phyloP scores from a whole-genome alignment of 2,113 vertebrate genomes.

The Okapia johnstoni region DNA sequence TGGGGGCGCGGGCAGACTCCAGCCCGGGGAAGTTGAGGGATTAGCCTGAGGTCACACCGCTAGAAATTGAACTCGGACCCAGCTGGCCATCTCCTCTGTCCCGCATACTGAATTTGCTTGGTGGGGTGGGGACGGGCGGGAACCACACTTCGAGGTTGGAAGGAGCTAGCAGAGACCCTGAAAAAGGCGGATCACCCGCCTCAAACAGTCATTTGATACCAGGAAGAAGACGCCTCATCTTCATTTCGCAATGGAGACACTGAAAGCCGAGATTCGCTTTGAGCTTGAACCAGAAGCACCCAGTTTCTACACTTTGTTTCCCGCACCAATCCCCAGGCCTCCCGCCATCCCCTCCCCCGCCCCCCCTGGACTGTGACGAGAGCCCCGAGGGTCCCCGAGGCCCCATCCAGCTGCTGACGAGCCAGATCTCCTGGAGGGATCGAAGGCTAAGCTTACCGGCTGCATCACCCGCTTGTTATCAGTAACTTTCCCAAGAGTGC shows the following conservation, averaged over 20 bases:
- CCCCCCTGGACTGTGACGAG: background rate
- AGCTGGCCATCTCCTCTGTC: background rate
- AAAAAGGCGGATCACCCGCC: background rate
- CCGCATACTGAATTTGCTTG: background rate
- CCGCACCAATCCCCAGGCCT: background rate
- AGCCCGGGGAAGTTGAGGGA: background rate
- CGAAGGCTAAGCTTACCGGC: background rate
- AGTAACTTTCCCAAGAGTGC: conserved; percentile 32
- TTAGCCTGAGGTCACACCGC: background rate
- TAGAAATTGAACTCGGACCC: background rate
- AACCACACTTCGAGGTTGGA: background rate
- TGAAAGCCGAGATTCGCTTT: background rate
- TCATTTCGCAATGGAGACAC: background rate
- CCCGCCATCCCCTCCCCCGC: background rate
- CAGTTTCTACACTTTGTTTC: background rate
- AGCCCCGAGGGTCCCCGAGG: background rate
- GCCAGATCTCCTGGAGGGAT: background rate
- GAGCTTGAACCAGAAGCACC: background rate
- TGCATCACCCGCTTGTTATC: background rate
- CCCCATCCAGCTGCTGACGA: background rate
- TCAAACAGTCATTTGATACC: background rate
- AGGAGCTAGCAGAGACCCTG: background rate
- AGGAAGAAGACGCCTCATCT: background rate
- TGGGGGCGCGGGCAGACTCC: rapidly evolving
- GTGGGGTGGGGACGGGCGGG: background rate